Percentiles rank a stretch among this genome's conserved stretches.
phyloP scores from a whole-genome alignment of 1,140 invertebrate genomes.

The Diorhabda sublineata region DNA sequence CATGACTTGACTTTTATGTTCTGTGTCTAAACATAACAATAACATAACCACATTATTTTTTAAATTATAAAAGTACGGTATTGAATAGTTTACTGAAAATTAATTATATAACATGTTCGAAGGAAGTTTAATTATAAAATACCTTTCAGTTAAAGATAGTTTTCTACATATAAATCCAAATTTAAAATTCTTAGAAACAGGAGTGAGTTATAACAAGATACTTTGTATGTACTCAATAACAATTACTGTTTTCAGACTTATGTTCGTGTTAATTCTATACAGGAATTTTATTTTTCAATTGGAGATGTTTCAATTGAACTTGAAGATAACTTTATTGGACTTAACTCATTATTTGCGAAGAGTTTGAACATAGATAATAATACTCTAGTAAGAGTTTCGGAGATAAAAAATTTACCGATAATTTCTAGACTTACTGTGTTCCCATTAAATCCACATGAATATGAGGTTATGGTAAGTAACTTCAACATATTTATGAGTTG shows the following conservation, averaged over 20 bases:
- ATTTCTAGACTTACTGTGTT: slow-evolving; percentile 36
- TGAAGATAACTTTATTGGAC: slow-evolving; percentile 37
- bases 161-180: slow-evolving; percentile 26
- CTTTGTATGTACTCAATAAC: not conserved
- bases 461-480: slow-evolving; percentile 40
- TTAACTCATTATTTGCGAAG: slow-evolving; percentile 40
- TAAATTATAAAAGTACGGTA: too few species aligned
- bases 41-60: too few species aligned
- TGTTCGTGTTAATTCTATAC: slow-evolving; percentile 33
- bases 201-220: slow-evolving; percentile 27
- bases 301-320: slow-evolving; percentile 22
- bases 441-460: slow-evolving; percentile 37
- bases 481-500: not conserved
- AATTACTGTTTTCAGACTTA: slow-evolving; percentile 30
- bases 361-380: slow-evolving; percentile 35
- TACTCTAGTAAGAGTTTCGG: slow-evolving; percentile 31
- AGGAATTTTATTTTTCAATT: slow-evolving; percentile 39
- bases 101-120: slow-evolving; percentile 35
- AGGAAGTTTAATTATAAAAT: slow-evolving; percentile 39
- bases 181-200: slow-evolving; percentile 25
- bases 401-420: slow-evolving; percentile 31
- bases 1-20: too few species aligned
- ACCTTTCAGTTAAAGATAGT: slow-evolving; percentile 37
- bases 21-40: too few species aligned
- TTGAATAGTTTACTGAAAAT: too few species aligned